phyloP scores from a whole-genome alignment of 2,888 invertebrate species.

The Pharmacophagus antenor region DNA sequence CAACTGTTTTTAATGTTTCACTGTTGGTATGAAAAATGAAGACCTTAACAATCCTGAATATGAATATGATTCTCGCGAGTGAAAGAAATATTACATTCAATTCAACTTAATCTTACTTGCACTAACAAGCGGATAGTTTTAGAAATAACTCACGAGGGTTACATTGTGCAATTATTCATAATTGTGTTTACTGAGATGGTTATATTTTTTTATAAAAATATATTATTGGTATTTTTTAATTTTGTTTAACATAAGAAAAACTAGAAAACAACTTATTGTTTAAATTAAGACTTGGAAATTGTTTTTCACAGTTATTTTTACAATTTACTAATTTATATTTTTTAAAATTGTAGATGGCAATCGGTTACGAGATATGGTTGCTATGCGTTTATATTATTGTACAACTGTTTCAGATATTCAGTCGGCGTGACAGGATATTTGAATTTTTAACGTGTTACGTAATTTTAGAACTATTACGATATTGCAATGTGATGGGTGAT shows the following conservation, averaged over 20 bases:
- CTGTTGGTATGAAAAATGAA: neutral
- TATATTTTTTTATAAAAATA: too few species aligned
- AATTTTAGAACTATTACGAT: neutral
- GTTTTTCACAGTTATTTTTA: neutral
- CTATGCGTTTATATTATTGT: neutral
- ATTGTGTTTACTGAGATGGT: too few species aligned
- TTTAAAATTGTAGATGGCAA: too few species aligned
- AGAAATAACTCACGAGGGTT: too few species aligned
- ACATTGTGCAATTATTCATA: too few species aligned
- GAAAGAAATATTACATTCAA: neutral
- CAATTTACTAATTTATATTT: neutral
- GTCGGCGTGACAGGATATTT: neutral
- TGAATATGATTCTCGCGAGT: neutral
- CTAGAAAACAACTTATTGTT: too few species aligned
- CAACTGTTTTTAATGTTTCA: neutral
- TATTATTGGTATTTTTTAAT: too few species aligned
- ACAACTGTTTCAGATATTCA: neutral
- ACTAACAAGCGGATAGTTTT: too few species aligned
- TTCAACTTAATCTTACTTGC: too few species aligned
- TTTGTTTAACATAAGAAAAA: too few species aligned
- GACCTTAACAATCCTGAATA: neutral
- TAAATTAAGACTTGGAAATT: too few species aligned
- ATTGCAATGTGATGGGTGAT: neutral
- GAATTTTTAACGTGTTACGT: neutral
- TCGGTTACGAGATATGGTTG: too few species aligned